These are phyloP conservation scores for Hartigia nigra DNA, from an alignment of 2,888 invertebrate species.

Conservation along the genomic window DNA sequence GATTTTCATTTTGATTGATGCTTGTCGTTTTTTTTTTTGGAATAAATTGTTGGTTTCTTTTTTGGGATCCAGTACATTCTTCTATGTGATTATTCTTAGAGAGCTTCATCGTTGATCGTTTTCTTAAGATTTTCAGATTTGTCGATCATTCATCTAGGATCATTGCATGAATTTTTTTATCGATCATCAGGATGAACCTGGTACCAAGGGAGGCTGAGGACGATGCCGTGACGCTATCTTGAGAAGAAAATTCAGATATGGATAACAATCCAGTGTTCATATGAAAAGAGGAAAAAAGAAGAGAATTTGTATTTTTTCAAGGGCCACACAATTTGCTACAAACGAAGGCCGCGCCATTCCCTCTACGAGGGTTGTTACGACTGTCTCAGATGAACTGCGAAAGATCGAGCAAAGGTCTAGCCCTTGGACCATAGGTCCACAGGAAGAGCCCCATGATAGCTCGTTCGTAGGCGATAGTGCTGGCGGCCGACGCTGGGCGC, in stretches of 20 bases:
- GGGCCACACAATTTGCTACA: neutral
- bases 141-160: neutral
- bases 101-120: neutral
- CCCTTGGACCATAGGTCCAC: neutral
- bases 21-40: neutral
- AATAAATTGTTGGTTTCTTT: too few species aligned
- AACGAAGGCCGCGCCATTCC: too few species aligned
- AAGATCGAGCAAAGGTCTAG: neutral
- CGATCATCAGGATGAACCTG: neutral
- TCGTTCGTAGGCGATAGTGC: conserved; percentile 61
- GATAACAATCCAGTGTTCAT: neutral
- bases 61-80: neutral
- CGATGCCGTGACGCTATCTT: neutral
- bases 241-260: neutral
- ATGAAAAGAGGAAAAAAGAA: neutral
- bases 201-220: neutral
- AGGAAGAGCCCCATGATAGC: neutral
- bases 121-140: neutral
- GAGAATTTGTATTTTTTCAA: neutral
- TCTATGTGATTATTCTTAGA: neutral
- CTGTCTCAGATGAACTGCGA: neutral
- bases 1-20: neutral
- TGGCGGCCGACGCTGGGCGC: conserved; percentile 56
- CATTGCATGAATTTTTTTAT: neutral
- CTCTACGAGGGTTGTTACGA: neutral